Base-by-base conservation (phyloP, 2,888 invertebrate species). In the Orchestes rusci region DNA sequence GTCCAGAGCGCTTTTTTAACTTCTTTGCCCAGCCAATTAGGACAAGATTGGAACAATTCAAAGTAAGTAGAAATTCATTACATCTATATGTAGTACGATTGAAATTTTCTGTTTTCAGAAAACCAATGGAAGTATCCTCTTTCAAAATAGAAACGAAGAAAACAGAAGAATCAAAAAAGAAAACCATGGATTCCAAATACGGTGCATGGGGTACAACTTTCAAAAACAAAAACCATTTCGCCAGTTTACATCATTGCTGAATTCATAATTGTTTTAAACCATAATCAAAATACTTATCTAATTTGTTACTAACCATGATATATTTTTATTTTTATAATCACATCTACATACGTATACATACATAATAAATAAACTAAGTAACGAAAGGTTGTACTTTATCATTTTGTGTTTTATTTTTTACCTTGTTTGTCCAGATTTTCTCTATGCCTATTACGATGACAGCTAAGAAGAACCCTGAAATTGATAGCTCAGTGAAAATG, bases 181-280 rank as follows among this genome's bases (percentile, higher is more conserved):
- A 16, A 15, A 29, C 23, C 10, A 7, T 20, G 16, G 45, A 39
- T 20, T 37, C 30, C 42, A 35, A 43, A 37, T 61, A 65, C 39
- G 36, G 36, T 4, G 36, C 36, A 18, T 36, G 36, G 36, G 36
- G 36, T 2, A 3, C 36, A 23, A 69, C 78, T 47, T 85, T 76
- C 70, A 84, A 85, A 70, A 80, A 82, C 71, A 82, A 79, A 66
- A 74, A 82, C 56, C 73, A 79, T 62, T 86, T 86, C 65, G 70
- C 75, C 49, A 77, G 79, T 57, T 79, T 85, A 79, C 86, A 86
- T 67, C 68, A 73, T 62, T 80, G 65, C 56, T 68, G 10, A 23
- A n/a, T n/a, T n/a, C n/a, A n/a, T n/a, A n/a, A n/a, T n/a, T n/a
- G n/a, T n/a, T n/a, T n/a, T n/a, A n/a, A n/a, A n/a, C n/a, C n/a